Percentiles rank a stretch among this genome's conserved stretches.
These are phyloP conservation scores for Norana najaformis DNA, from an alignment of 2,888 invertebrate genomes.

Conservation along the genomic window DNA sequence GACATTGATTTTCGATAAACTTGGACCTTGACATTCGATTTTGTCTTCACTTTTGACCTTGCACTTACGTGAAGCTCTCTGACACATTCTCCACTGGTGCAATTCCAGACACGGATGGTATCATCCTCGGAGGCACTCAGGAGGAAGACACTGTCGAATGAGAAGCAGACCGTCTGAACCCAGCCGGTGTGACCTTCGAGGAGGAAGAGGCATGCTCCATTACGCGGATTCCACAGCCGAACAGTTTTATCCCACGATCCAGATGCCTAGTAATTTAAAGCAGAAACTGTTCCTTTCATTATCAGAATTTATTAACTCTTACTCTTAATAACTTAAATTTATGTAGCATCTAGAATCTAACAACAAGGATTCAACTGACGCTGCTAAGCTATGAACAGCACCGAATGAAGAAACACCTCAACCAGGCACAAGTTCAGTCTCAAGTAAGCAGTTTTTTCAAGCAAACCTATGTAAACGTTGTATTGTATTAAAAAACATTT, in stretches of 20 bases:
- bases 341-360: too few species aligned
- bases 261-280: conserved; percentile 51
- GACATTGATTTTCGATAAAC: too few species aligned
- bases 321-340: neutral
- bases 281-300: neutral
- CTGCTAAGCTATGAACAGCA: too few species aligned
- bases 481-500: too few species aligned
- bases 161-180: conserved; percentile 59
- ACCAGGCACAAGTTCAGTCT: too few species aligned
- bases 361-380: too few species aligned
- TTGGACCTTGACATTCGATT: too few species aligned
- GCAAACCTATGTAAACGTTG: too few species aligned
- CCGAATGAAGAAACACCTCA: too few species aligned
- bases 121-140: conserved; percentile 60
- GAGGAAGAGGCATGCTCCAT: conserved; percentile 44
- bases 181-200: conserved; percentile 51
- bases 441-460: too few species aligned
- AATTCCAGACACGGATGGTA: conserved; percentile 58
- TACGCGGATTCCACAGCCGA: conserved; percentile 57
- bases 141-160: conserved; percentile 55
- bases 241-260: conserved; percentile 61
- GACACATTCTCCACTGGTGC: conserved; percentile 54
- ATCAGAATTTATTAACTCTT: neutral
- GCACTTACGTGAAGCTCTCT: conserved; percentile 50
- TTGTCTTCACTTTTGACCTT: too few species aligned